phyloP scores from a whole-genome alignment of 2,797 vertebrate genomes.

The Antrozous pallidus region DNA sequence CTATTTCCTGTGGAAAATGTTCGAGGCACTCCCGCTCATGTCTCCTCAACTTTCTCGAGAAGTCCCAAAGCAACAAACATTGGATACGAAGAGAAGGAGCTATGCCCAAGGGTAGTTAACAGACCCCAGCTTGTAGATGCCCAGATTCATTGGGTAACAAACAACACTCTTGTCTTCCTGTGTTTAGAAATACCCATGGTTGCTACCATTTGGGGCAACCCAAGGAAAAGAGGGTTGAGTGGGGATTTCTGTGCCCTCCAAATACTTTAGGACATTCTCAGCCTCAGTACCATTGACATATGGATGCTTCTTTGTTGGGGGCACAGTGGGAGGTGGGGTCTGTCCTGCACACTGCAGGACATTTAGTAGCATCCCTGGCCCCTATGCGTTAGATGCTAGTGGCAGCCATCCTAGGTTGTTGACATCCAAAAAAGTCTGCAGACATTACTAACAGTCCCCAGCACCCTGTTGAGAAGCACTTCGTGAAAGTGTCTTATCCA shows the following conservation, averaged over 20 bases:
- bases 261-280: not conserved
- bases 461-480: not conserved
- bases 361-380: not conserved
- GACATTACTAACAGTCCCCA: too few species aligned
- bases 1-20: not conserved
- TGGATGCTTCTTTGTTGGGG: not conserved
- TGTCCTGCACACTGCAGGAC: not conserved
- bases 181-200: rapidly evolving
- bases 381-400: not conserved
- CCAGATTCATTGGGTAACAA: not conserved
- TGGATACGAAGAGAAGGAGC: not conserved
- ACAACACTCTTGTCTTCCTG: not conserved
- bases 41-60: not conserved
- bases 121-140: not conserved
- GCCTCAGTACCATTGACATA: not conserved
- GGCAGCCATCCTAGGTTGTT: rapidly evolving
- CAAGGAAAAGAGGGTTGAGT: not conserved
- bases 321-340: rapidly evolving
- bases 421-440: not conserved
- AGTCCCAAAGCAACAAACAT: not conserved
- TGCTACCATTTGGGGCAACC: not conserved
- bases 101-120: not conserved
- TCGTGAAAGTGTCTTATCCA: not conserved
- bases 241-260: not conserved
- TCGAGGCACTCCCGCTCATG: not conserved